These are phyloP conservation scores for Ashinkailepas kermadecensis DNA, from an alignment of 2,888 invertebrate genomes.

Conservation along the genomic window DNA sequence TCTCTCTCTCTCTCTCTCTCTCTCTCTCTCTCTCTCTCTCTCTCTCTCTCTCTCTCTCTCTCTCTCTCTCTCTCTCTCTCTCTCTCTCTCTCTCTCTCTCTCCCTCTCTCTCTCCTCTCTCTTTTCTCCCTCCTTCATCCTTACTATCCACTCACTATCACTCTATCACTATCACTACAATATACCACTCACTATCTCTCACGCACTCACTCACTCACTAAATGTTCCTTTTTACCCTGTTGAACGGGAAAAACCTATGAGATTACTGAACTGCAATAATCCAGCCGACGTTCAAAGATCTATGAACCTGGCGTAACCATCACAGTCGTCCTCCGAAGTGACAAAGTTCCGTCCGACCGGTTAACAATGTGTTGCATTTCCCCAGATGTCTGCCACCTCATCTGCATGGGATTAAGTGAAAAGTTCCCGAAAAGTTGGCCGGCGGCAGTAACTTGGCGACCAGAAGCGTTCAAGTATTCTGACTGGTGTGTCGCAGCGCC, in stretches of 20 bases:
- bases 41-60: too few relatives aligned
- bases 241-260: neutral
- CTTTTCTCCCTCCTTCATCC: too few relatives aligned
- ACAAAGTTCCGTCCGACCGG: neutral
- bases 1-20: too few relatives aligned
- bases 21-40: too few relatives aligned
- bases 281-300: too few relatives aligned
- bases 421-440: neutral
- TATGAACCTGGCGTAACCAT: neutral
- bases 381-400: neutral
- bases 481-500: too few relatives aligned
- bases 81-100: too few relatives aligned
- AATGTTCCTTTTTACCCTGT: neutral
- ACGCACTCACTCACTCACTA: neutral
- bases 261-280: neutral
- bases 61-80: too few relatives aligned
- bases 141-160: too few relatives aligned
- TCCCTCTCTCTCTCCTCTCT: too few relatives aligned
- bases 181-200: neutral
- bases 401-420: neutral
- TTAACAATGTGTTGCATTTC: constrained; percentile 6
- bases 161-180: too few relatives aligned
- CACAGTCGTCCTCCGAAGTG: neutral
- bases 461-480: too few relatives aligned
- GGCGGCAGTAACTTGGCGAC: neutral